Percentiles rank a stretch among this genome's conserved stretches.
phyloP scores from a whole-genome alignment of 2,113 vertebrate genomes.

The Chloropsis cyanopogon region DNA sequence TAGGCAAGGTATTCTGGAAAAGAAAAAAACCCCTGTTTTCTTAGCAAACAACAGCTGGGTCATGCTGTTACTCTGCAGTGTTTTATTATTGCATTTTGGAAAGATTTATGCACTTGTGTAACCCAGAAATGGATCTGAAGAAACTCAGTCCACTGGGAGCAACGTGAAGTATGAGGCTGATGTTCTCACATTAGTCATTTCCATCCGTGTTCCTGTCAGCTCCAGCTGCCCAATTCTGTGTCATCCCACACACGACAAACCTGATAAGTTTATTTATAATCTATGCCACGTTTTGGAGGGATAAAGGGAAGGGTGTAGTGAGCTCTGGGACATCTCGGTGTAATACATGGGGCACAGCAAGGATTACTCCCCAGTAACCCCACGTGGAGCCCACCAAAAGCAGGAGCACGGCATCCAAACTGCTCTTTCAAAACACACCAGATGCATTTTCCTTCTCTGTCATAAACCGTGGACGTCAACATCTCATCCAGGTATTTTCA shows the following conservation, averaged over 20 bases:
- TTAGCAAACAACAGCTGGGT: constrained; percentile 31
- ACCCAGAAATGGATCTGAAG: background rate
- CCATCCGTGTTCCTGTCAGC: background rate
- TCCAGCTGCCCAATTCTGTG: background rate
- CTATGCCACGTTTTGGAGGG: background rate
- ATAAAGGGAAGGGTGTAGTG: accelerated
- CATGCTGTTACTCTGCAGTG: background rate
- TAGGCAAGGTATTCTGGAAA: background rate
- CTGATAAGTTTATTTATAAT: background rate
- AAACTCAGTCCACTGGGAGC: background rate
- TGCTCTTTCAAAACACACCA: background rate
- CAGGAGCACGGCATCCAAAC: background rate
- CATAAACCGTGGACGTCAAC: accelerated
- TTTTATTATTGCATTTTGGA: background rate
- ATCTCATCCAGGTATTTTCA: background rate
- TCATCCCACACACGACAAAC: background rate
- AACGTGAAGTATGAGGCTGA: background rate
- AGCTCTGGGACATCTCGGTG: background rate
- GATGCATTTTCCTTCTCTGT: too few species aligned
- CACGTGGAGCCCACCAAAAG: background rate
- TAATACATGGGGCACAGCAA: too few species aligned
- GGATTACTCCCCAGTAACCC: background rate
- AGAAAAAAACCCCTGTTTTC: background rate
- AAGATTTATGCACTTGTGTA: background rate
- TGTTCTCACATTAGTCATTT: background rate